phyloP scores from a whole-genome alignment of 23 tunicate species.

The Trididemnum miniatum region DNA sequence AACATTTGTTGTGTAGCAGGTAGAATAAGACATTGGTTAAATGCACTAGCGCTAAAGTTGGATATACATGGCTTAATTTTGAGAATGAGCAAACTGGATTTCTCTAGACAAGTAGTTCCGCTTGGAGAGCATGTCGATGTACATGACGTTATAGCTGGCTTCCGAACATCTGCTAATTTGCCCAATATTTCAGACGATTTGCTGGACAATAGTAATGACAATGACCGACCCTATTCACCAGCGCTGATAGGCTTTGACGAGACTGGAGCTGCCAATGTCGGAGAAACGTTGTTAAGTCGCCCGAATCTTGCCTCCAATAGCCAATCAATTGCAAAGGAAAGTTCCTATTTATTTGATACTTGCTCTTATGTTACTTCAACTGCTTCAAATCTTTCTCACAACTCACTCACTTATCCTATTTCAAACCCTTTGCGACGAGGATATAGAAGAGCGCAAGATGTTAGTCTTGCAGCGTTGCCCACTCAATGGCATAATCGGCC shows the following conservation, averaged over 20 bases:
- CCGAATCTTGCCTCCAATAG: not conserved
- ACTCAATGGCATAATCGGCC: constrained; percentile 33
- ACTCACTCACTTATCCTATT: not conserved
- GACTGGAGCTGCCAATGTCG: not conserved
- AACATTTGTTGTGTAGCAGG: too few species aligned
- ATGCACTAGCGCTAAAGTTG: too few species aligned
- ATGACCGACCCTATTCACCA: constrained; percentile 46
- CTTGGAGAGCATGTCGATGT: constrained; percentile 18
- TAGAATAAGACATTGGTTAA: too few species aligned
- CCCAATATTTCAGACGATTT: constrained; percentile 22
- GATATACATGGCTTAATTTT: constrained; percentile 18
- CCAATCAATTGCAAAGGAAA: not conserved
- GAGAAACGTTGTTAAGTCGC: not conserved
- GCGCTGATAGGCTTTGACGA: constrained; percentile 51
- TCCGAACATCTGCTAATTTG: constrained; percentile 32
- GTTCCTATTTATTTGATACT: not conserved
- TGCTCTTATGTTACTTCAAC: not conserved
- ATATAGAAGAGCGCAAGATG: constrained; percentile 72
- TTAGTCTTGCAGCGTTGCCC: constrained; percentile 62
- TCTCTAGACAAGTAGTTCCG: constrained; percentile 43
- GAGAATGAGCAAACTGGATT: constrained; percentile 73
- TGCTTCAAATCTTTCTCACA: not conserved
- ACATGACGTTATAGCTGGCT: constrained; percentile 39
- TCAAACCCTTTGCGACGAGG: constrained; percentile 29
- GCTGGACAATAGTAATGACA: constrained; percentile 29